A percentile compares a stretch with the other conserved stretches of the same genome.
phyloP scores from a whole-genome alignment of 2,113 vertebrate genomes.

The Macrotus californicus region DNA sequence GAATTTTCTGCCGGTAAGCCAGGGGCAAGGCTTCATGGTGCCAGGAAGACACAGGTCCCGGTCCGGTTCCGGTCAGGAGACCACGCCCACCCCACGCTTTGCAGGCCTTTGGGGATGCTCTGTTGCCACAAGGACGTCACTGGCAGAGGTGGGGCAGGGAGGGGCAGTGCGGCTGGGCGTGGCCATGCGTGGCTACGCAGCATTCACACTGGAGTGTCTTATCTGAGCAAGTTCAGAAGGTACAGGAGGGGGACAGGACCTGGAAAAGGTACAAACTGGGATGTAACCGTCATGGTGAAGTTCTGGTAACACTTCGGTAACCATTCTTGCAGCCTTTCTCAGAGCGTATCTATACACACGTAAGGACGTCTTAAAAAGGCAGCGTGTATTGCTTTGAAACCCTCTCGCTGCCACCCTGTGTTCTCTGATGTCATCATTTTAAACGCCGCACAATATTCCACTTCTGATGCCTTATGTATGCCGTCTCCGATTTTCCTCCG shows the following conservation, averaged over 20 bases:
- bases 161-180: rapidly evolving
- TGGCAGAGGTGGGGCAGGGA: background rate
- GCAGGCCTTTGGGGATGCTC: rapidly evolving
- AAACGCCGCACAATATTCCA: background rate
- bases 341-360: rapidly evolving
- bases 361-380: background rate
- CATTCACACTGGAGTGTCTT: rapidly evolving
- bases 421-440: background rate
- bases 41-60: background rate
- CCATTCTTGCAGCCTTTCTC: too few relatives aligned
- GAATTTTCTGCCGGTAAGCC: background rate
- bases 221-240: background rate
- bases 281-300: rapidly evolving
- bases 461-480: rapidly evolving
- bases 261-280: rapidly evolving
- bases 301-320: rapidly evolving
- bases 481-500: background rate
- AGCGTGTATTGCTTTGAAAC: background rate
- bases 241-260: background rate
- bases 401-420: rapidly evolving
- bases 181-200: too few relatives aligned
- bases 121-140: background rate
- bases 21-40: constrained; percentile 24
- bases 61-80: background rate
- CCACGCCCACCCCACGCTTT: background rate